Percentiles rank a stretch among this genome's conserved stretches.
Conservation (phyloP, 2,113 vertebrate genomes). For the Clinocottus analis region DNA sequence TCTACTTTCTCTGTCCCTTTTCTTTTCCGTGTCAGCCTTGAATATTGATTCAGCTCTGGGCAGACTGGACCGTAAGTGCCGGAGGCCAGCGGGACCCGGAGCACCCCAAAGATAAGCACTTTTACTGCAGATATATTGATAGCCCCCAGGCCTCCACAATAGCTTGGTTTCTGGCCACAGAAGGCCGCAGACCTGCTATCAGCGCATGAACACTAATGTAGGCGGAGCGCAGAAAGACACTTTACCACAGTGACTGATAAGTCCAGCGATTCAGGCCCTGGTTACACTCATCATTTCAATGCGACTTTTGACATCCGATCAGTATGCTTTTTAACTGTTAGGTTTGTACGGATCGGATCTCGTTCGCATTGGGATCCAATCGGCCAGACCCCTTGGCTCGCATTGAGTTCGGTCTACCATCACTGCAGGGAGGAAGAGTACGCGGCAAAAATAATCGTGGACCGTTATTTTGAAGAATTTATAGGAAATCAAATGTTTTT, state of each 20-base stretch:
- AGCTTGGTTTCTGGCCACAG: slow-evolving; percentile 42
- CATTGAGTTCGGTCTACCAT: too few species aligned
- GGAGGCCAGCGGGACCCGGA: slow-evolving; percentile 48
- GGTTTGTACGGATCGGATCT: background rate
- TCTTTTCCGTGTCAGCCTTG: slow-evolving; percentile 50
- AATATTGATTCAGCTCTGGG: slow-evolving; percentile 72
- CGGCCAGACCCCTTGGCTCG: background rate
- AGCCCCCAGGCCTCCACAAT: slow-evolving; percentile 25
- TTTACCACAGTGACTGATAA: slow-evolving; percentile 17
- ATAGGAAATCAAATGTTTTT: background rate
- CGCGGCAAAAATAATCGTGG: too few species aligned
- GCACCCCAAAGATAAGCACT: slow-evolving; percentile 76
- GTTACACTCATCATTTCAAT: background rate
- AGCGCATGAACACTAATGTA: slow-evolving; percentile 55
- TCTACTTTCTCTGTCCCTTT: slow-evolving; percentile 24
- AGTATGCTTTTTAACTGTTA: background rate
- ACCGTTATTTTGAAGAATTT: too few species aligned
- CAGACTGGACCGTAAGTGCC: slow-evolving; percentile 70
- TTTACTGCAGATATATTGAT: slow-evolving; percentile 72
- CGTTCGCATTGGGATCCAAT: background rate
- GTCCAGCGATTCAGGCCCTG: background rate
- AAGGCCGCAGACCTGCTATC: slow-evolving; percentile 58
- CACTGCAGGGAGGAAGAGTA: too few species aligned
- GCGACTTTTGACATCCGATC: background rate
- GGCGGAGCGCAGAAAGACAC: slow-evolving; percentile 29